phyloP scores from a whole-genome alignment of 2,888 invertebrate species.

The Trissolcus brochymenae region DNA sequence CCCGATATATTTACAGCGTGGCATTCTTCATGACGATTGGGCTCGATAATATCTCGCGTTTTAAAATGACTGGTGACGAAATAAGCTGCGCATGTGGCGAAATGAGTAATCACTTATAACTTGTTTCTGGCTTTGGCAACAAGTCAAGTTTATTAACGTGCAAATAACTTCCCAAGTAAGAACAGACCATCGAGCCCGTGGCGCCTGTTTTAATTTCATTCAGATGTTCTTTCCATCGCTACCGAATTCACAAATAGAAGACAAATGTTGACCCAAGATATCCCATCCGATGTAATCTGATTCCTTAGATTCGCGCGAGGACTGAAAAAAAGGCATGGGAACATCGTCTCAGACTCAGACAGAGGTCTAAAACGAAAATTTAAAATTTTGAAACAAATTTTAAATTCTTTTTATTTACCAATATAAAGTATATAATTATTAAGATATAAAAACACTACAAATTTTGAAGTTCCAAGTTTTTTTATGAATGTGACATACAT shows the following conservation, averaged over 20 bases:
- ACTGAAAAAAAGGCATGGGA: too few relatives aligned
- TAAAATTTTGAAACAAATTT: too few relatives aligned
- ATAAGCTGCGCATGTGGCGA: constrained; percentile 20
- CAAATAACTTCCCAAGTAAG: constrained; percentile 32
- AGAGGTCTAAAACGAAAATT: too few relatives aligned
- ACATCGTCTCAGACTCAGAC: too few relatives aligned
- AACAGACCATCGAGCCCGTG: constrained; percentile 39
- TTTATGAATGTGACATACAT: too few relatives aligned
- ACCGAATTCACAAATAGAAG: constrained; percentile 35
- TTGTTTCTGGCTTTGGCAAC: constrained; percentile 34
- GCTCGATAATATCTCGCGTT: constrained; percentile 45
- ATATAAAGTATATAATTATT: too few relatives aligned
- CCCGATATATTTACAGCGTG: constrained; percentile 46
- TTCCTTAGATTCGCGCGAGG: not conserved
- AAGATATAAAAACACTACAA: too few relatives aligned
- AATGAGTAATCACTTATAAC: constrained; percentile 42
- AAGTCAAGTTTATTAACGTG: constrained; percentile 54
- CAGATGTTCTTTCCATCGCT: constrained; percentile 16
- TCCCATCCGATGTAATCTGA: constrained; percentile 24
- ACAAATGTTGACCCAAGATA: constrained; percentile 49
- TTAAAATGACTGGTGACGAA: constrained; percentile 46
- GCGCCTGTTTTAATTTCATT: constrained; percentile 53
- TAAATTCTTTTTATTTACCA: too few relatives aligned
- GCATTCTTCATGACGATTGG: constrained; percentile 40
- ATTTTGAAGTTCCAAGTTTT: too few relatives aligned